Evolutionary conservation across 2,888 invertebrate genomes (phyloP), one percentile per base, ranked within the genome.

Genomic region (Apodemia zela): DNA sequence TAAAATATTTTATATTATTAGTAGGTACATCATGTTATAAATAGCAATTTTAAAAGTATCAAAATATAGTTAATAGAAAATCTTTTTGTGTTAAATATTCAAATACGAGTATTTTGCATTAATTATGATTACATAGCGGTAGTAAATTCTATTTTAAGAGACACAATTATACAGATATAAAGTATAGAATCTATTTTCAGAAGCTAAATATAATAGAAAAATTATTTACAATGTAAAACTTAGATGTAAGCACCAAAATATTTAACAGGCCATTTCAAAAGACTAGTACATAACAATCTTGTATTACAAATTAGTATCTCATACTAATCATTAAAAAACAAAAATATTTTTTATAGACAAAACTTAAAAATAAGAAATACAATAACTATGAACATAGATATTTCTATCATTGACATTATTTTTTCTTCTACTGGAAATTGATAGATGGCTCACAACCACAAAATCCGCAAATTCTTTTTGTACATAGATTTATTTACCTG

Each of bases 271-370:
- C 57, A 57, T 13, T 15, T 25, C 8, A n/a, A 29, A 25, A 25
- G 57, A 57, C 57, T 57, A 57, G 57, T 57, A 29, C 15, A 57
- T 57, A 57, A 57, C 57, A 57, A 57, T 54, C 54, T 29, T 25
- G 54, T 54, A 25, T 15, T 57, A 57, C 29, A 15, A 47, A 21
- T 51, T 29, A 57, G 57, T 25, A 57, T 57, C 57, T 29, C 29
- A 25, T 57, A 57, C 57, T 57, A 25, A 57, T 17, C 29, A 29
- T 51, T 29, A 61, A 17, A 47, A 47, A 61, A 47, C 29, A 47
- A 47, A 18, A 49, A 25, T 29, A 29, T 59, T 66, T 54, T 54
- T 15, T 42, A 42, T 15, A 42, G 25, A 54, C 5, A 54, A 54
- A 25, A 15, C 21, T 25, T 54, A 25, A 25, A 25, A 25, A 25